phyloP scores from a whole-genome alignment of 2,113 vertebrate genomes.

The Pseudopodoces humilis region DNA sequence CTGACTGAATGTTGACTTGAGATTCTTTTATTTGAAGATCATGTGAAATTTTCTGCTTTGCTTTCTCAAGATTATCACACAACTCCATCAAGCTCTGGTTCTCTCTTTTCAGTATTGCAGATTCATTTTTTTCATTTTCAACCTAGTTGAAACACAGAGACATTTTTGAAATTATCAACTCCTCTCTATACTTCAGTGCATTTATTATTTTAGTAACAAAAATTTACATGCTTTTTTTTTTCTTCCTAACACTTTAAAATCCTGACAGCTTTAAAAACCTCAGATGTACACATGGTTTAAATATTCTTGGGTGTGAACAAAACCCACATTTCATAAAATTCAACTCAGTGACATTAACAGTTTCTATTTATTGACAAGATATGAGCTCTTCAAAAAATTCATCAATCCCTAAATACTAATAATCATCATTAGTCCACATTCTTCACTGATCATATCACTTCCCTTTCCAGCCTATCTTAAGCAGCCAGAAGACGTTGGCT shows the following conservation, averaged over 20 bases:
- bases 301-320: not conserved
- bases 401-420: not conserved
- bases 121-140: slow-evolving; percentile 88
- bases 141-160: slow-evolving; percentile 69
- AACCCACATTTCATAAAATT: not conserved
- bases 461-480: not conserved
- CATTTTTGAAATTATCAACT: not conserved
- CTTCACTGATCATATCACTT: not conserved
- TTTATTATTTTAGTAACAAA: not conserved
- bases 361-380: not conserved
- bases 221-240: not conserved
- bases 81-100: slow-evolving; percentile 88
- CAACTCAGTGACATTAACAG: not conserved
- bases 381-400: not conserved
- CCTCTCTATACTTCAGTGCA: not conserved
- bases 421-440: not conserved
- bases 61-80: slow-evolving; percentile 87
- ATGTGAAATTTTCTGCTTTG: slow-evolving; percentile 83
- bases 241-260: not conserved
- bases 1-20: slow-evolving; percentile 87
- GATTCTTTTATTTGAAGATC: slow-evolving; percentile 90
- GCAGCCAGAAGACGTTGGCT: not conserved
- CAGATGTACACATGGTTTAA: not conserved
- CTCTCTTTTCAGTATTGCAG: slow-evolving; percentile 84
- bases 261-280: not conserved